A percentile compares a stretch with the other conserved stretches of the same genome.
These are phyloP conservation scores for Lonchura striata DNA, from an alignment of 2,113 vertebrate species.

Conservation along the genomic window DNA sequence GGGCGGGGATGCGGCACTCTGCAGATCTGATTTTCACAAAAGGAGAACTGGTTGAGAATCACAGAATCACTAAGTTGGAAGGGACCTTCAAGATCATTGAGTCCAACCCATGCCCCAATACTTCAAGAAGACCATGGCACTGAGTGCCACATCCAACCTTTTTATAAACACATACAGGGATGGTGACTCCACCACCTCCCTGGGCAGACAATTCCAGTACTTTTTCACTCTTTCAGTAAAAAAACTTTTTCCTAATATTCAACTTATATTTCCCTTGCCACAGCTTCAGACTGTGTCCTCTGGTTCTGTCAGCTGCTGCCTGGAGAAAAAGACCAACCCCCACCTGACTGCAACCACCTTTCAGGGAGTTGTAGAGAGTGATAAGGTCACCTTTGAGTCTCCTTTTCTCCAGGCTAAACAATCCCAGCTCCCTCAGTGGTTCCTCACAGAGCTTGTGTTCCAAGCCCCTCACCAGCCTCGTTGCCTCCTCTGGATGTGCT, in stretches of 20 bases:
- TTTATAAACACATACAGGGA: neutral
- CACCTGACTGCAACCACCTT: neutral
- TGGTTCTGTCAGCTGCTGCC: neutral
- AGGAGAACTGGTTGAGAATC: neutral
- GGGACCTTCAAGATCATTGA: neutral
- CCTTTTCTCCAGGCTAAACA: neutral
- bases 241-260: neutral
- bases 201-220: neutral
- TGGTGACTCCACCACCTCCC: neutral
- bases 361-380: neutral
- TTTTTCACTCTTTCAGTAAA: neutral
- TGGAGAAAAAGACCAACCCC: neutral
- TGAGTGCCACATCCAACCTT: fast-evolving
- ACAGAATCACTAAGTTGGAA: neutral
- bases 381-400: neutral
- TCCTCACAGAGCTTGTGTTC: neutral
- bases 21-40: neutral
- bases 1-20: too few relatives aligned
- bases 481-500: neutral
- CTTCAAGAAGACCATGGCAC: neutral
- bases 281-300: neutral
- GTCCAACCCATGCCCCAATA: neutral
- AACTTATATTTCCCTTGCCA: fast-evolving
- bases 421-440: neutral
- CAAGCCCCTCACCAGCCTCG: neutral